phyloP scores from a whole-genome alignment of 2,113 vertebrate genomes.

The Catagonus wagneri region DNA sequence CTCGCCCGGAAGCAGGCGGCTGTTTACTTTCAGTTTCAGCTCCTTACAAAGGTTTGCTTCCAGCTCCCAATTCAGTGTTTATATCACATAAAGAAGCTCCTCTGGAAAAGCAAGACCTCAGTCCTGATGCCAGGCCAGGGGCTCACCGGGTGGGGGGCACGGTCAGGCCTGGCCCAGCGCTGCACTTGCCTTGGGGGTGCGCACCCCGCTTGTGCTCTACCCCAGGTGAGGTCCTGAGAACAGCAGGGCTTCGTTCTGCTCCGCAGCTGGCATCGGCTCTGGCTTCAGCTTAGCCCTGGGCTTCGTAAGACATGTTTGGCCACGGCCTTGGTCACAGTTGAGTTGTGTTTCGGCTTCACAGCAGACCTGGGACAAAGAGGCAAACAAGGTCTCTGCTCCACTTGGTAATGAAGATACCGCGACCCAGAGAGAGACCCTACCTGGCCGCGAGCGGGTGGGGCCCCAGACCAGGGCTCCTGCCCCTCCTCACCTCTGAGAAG shows the following conservation, averaged over 20 bases:
- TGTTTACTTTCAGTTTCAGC: neutral
- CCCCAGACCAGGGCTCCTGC: neutral
- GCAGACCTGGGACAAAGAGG: neutral
- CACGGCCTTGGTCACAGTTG: neutral
- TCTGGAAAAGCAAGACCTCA: neutral
- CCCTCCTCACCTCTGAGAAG: neutral
- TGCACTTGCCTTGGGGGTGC: neutral
- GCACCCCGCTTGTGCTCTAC: neutral
- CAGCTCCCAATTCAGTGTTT: slow-evolving; percentile 33
- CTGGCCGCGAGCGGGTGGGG: neutral
- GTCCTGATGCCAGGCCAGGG: neutral
- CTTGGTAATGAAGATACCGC: neutral
- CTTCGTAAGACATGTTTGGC: neutral
- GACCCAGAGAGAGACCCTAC: neutral
- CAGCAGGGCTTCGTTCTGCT: neutral
- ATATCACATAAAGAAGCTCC: neutral
- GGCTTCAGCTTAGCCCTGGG: no score
- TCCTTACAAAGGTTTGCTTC: slow-evolving; percentile 13
- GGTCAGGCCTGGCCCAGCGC: neutral
- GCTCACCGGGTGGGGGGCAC: neutral
- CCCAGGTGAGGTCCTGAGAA: neutral
- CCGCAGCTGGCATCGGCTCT: neutral
- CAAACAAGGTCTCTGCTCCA: neutral
- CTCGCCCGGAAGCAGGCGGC: neutral
- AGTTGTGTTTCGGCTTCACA: slow-evolving; percentile 28